Percentiles rank a stretch among this genome's conserved stretches.
Evolutionary conservation across 2,888 invertebrate species (phyloP).

Genomic region (Drosophila suboccidentalis): DNA sequence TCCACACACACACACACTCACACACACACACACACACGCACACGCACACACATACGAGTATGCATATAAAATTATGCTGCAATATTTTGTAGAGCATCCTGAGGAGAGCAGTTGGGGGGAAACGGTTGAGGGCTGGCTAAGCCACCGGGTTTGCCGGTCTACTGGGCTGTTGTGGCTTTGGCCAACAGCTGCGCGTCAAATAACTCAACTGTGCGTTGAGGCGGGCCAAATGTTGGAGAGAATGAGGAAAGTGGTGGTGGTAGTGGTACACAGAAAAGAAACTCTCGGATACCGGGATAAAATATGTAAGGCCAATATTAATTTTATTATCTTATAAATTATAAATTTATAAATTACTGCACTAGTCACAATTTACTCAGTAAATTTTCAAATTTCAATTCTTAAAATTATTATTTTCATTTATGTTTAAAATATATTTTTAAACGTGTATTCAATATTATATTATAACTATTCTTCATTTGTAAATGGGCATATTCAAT

Average conservation of each 20-base stretch:
- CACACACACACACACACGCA: constrained; percentile 9
- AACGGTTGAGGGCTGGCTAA: background rate
- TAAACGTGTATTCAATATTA: no score
- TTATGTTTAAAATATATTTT: no score
- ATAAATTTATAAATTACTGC: no score
- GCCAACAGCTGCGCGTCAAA: constrained; percentile 78
- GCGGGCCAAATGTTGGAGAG: constrained; percentile 22
- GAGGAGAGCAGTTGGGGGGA: background rate
- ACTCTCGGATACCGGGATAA: no score
- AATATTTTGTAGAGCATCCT: constrained; percentile 60
- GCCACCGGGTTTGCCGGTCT: constrained; percentile 9
- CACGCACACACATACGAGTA: constrained; percentile 24
- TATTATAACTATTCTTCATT: no score
- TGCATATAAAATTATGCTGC: constrained; percentile 64
- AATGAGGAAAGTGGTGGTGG: background rate
- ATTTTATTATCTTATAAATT: no score
- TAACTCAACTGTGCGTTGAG: constrained; percentile 79
- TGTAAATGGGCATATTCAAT: no score
- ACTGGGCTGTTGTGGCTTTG: constrained; percentile 56
- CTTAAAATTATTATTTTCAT: no score
- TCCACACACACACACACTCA: constrained; percentile 15
- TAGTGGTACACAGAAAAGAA: background rate
- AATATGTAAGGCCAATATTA: no score
- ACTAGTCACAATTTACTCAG: no score
- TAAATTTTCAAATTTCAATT: no score